Evolutionary conservation across 1,140 invertebrate species (phyloP).

Genomic region (Lordiphosa collinella): DNA sequence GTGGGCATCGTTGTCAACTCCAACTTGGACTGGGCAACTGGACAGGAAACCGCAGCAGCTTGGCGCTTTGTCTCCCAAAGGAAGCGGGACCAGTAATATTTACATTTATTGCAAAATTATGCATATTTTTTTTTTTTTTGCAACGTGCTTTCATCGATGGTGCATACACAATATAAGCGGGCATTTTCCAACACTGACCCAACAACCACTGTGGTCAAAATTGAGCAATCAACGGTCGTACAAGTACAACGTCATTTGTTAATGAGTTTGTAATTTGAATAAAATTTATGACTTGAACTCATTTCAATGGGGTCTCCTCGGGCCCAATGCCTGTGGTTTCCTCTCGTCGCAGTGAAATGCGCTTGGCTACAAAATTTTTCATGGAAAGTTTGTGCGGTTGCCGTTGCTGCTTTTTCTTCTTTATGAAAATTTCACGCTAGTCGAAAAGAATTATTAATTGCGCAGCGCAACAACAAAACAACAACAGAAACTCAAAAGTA

Average conservation of each 20-base stretch:
- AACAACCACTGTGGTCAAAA: constrained; percentile 1
- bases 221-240: constrained; percentile 28
- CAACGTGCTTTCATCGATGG: background rate
- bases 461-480: constrained; percentile 48
- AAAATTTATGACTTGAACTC: constrained; percentile 67
- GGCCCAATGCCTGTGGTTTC: constrained; percentile 47
- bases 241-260: constrained; percentile 38
- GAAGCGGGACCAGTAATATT: constrained; percentile 73
- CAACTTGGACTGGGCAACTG: constrained; percentile 33
- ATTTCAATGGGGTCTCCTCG: constrained; percentile 41
- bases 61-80: constrained; percentile 70
- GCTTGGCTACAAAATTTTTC: constrained; percentile 62
- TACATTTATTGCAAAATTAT: constrained; percentile 78
- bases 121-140: constrained; percentile 55
- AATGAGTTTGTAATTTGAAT: constrained; percentile 59
- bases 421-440: constrained; percentile 76
- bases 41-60: constrained; percentile 47
- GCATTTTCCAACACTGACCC: constrained; percentile 4
- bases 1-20: constrained; percentile 39
- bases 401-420: constrained; percentile 48
- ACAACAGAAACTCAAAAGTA: constrained; percentile 46
- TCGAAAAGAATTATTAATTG: constrained; percentile 77
- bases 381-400: constrained; percentile 71
- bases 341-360: constrained; percentile 46
- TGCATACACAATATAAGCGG: background rate